These are phyloP conservation scores for Etheostoma perlongum DNA, from an alignment of 2,797 vertebrate species.

Conservation along the genomic window DNA sequence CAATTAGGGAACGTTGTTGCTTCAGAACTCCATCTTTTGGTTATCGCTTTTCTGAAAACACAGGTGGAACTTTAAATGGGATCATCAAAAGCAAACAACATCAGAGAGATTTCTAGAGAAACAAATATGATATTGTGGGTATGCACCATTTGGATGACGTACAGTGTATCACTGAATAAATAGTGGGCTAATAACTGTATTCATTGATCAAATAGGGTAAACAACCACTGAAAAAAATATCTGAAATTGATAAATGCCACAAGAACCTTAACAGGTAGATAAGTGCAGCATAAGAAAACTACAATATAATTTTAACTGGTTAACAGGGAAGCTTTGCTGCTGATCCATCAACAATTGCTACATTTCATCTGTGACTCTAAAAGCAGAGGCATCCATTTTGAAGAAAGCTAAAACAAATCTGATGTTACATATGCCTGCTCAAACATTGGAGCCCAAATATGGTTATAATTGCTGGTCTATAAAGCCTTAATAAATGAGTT, in stretches of 20 bases:
- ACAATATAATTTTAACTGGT: background rate
- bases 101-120: background rate
- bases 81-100: conserved; percentile 39
- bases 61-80: conserved; percentile 43
- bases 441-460: background rate
- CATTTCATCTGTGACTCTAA: background rate
- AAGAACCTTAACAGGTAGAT: background rate
- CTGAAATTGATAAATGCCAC: background rate
- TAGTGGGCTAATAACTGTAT: conserved; percentile 6
- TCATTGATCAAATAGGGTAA: background rate
- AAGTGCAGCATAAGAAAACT: background rate
- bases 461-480: background rate
- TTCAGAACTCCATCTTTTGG: conserved; percentile 44
- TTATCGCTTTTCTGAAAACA: conserved; percentile 53
- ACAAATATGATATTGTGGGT: background rate
- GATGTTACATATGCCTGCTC: background rate
- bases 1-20: conserved; percentile 68
- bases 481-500: background rate
- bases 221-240: background rate
- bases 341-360: background rate
- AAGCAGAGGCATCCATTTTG: background rate
- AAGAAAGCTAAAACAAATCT: background rate
- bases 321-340: background rate
- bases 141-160: background rate
- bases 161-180: background rate